Percentiles rank a stretch among this genome's conserved stretches.
Conservation (phyloP, 2,888 invertebrate genomes). For the Eucriotettix oculatus region DNA sequence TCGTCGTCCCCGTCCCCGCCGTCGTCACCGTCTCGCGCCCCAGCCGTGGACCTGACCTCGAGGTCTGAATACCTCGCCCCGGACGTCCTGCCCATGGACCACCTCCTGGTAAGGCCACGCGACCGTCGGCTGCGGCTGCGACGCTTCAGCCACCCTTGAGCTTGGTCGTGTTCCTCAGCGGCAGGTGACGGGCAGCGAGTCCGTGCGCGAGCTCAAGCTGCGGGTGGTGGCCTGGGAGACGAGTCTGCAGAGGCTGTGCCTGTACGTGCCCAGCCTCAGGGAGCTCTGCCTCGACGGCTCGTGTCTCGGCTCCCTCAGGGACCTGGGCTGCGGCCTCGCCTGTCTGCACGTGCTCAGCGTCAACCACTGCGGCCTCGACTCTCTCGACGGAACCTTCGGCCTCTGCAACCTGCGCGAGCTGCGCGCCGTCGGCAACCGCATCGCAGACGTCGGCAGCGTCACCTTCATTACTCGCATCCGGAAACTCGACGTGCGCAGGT, state of each 20-base stretch:
- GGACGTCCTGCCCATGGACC: slow-evolving; percentile 11
- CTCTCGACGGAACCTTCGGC: slow-evolving; percentile 50
- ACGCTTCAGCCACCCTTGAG: too few relatives aligned
- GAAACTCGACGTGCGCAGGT: slow-evolving; percentile 29
- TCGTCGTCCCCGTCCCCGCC: neutral
- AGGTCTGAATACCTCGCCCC: neutral
- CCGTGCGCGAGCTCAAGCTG: slow-evolving; percentile 39
- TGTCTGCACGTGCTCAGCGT: slow-evolving; percentile 40
- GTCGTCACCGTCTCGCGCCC: neutral
- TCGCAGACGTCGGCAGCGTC: slow-evolving; percentile 43
- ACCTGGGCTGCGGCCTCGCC: slow-evolving; percentile 46
- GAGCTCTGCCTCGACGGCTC: slow-evolving; percentile 49
- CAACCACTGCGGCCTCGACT: slow-evolving; percentile 44
- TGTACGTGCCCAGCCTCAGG: slow-evolving; percentile 42
- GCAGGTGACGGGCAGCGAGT: slow-evolving; percentile 29
- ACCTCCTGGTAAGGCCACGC: slow-evolving; percentile 7
- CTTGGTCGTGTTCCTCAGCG: too few relatives aligned
- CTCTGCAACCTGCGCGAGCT: slow-evolving; percentile 41
- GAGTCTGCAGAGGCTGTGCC: slow-evolving; percentile 42
- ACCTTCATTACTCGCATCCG: slow-evolving; percentile 33
- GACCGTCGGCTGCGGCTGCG: too few relatives aligned
- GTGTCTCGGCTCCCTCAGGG: slow-evolving; percentile 41
- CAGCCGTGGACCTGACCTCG: neutral
- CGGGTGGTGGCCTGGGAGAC: slow-evolving; percentile 47
- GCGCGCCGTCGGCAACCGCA: slow-evolving; percentile 42